Conservation (phyloP, 2,113 vertebrate species). For the Origma solitaria region DNA sequence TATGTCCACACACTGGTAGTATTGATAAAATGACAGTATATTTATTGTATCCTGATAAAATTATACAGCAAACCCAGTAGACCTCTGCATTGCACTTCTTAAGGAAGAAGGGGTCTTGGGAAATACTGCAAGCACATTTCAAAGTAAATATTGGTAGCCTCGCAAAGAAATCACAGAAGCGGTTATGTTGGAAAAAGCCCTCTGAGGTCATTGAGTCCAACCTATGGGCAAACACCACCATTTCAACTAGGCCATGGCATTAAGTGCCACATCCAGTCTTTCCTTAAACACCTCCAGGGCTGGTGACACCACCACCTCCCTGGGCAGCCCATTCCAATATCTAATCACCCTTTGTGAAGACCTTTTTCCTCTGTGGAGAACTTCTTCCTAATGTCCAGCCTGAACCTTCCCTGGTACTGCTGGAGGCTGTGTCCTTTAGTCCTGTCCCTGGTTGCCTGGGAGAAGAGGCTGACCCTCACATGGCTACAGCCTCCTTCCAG, state of each 20-base stretch:
- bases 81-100: background rate
- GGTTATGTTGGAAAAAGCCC: background rate
- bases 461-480: background rate
- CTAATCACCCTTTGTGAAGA: background rate
- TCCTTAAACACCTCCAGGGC: background rate
- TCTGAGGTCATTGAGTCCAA: background rate
- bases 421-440: no score
- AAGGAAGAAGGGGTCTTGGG: background rate
- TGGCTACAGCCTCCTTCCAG: background rate
- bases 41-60: background rate
- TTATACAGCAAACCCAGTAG: background rate
- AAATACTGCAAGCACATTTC: background rate
- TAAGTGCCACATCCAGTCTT: background rate
- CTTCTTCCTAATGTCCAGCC: background rate
- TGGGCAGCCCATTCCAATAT: background rate
- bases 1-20: background rate
- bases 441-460: accelerated
- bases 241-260: no score
- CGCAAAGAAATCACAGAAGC: background rate
- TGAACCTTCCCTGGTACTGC: background rate
- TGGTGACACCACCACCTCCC: background rate
- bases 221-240: accelerated
- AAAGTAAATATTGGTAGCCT: background rate
- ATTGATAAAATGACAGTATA: background rate
- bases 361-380: background rate